These are phyloP conservation scores for Sceliomorpha sp. DNA, from an alignment of 2,888 invertebrate genomes.

Conservation along the genomic window DNA sequence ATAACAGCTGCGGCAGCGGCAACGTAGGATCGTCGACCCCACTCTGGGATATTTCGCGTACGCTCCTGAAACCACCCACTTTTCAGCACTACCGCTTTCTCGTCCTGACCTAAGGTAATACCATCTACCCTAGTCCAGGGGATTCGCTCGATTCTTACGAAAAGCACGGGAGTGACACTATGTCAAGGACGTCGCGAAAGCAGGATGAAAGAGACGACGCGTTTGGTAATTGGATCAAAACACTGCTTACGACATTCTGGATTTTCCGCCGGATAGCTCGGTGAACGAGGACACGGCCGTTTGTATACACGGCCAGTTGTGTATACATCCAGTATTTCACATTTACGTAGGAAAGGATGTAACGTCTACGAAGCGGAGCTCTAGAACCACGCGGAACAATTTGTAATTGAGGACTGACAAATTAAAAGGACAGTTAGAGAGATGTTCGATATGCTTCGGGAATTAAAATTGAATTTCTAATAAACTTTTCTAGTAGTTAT, in stretches of 20 bases:
- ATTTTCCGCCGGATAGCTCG: too few relatives aligned
- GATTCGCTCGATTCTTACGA: constrained; percentile 40
- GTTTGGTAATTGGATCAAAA: constrained; percentile 40
- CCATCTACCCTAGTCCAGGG: constrained; percentile 40
- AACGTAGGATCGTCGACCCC: constrained; percentile 73
- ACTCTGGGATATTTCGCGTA: constrained; percentile 56
- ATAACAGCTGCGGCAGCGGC: constrained; percentile 77
- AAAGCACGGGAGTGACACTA: constrained; percentile 53
- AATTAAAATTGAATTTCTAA: too few relatives aligned
- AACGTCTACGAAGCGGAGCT: too few relatives aligned
- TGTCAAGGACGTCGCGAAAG: constrained; percentile 55
- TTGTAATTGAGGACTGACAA: too few relatives aligned
- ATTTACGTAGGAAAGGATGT: too few relatives aligned
- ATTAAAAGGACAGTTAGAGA: too few relatives aligned
- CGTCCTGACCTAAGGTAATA: constrained; percentile 60
- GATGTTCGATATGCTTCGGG: too few relatives aligned
- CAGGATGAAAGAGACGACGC: constrained; percentile 36
- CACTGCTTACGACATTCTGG: constrained; percentile 27
- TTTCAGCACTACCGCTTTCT: constrained; percentile 29
- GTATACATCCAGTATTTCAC: too few relatives aligned
- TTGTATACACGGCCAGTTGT: too few relatives aligned
- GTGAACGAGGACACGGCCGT: too few relatives aligned
- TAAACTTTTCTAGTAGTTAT: too few relatives aligned
- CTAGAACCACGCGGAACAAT: too few relatives aligned
- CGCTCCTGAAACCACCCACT: constrained; percentile 50